Base-by-base conservation (phyloP, 1,140 invertebrate species). In the Leptopilina clavipes region DNA sequence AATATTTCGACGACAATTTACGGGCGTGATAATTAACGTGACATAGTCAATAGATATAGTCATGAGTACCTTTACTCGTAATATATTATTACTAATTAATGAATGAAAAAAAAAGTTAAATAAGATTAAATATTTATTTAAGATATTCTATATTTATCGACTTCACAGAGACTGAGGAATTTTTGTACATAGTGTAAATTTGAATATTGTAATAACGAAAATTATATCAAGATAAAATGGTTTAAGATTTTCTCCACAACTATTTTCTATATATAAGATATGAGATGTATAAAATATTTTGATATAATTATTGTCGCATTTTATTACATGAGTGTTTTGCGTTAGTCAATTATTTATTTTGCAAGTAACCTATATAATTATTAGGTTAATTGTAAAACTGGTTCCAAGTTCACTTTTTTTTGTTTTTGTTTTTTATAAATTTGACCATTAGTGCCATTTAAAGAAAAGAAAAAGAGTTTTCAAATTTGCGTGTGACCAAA, bases 91-190 rank as follows among this genome's bases (percentile, higher is more conserved):
- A 31, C 5, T 2, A 2, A 65, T 65, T 65, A 83, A 56, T 48
- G n/a, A n/a, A n/a, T n/a, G n/a, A n/a, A n/a, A n/a, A n/a, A 40
- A 78, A 31, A 73, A 19, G 54, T 71, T 73, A 59, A 74, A 78
- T 74, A 78, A 75, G 52, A 76, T 78, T 8, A 71, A 79, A 74
- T 83, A 86, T 85, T 85, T 86, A 85, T 85, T 83, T 52, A 74
- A 48, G 59, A 73, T 72, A 75, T 48, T 73, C 48, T 43, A 22
- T 43, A 22, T 74, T 65, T 72, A 59, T 54, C 48, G 59, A 14
- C n/a, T 48, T n/a, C n/a, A n/a, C 17, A 65, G 3, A 19, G 14
- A 31, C 22, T 19, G 65, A 31, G 25, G 54, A n/a, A 8, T 70
- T 12, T 10, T 59, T 82, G 79, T 80, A 82, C 76, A n/a, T n/a